phyloP scores from a whole-genome alignment of 2,113 vertebrate genomes.

The Anoura caudifer region DNA sequence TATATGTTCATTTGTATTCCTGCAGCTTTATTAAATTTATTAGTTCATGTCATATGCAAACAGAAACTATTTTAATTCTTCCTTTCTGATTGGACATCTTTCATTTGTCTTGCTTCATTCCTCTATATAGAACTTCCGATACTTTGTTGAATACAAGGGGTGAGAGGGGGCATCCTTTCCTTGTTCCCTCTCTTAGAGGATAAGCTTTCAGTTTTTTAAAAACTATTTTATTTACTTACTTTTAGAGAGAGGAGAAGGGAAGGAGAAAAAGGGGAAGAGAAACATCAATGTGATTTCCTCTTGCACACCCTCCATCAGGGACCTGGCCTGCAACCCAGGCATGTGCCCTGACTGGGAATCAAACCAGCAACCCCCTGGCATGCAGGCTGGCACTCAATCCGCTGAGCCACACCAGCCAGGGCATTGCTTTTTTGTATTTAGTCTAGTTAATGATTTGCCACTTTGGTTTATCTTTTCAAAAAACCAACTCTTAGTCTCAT shows the following conservation, averaged over 20 bases:
- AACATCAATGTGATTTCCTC: no score
- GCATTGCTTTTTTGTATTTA: not conserved
- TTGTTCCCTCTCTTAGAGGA: not conserved
- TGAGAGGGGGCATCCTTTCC: not conserved
- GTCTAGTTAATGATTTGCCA: not conserved
- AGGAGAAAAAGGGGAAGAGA: no score
- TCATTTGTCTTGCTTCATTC: not conserved
- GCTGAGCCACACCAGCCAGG: no score
- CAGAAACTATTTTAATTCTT: not conserved
- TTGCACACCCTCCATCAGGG: no score
- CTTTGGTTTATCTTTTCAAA: not conserved
- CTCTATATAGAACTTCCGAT: not conserved
- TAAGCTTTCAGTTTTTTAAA: not conserved
- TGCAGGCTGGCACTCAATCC: no score
- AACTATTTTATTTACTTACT: no score
- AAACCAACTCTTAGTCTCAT: not conserved
- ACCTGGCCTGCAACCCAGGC: no score
- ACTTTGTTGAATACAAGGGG: not conserved
- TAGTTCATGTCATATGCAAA: not conserved
- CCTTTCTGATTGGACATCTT: not conserved
- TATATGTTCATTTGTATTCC: not conserved
- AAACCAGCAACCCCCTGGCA: no score
- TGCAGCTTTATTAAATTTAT: not conserved
- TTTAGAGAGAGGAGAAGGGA: no score
- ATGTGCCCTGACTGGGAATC: no score